Evolutionary conservation across 2,113 vertebrate species (phyloP).

Genomic region (Bubo bubo): DNA sequence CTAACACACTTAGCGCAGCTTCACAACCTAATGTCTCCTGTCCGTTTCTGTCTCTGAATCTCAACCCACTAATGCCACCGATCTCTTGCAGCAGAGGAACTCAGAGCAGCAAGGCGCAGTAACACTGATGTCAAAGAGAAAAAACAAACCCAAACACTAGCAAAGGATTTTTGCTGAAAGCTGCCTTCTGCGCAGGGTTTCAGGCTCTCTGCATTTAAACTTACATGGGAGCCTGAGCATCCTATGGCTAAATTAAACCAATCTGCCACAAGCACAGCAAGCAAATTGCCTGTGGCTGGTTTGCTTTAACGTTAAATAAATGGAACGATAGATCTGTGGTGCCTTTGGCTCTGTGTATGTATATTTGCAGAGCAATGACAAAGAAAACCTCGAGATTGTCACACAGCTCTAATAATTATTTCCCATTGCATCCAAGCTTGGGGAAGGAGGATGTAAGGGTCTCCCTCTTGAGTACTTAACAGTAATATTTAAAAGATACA

Average conservation of each 20-base stretch:
- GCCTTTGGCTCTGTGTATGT: background rate
- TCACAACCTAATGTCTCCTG: background rate
- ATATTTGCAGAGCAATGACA: background rate
- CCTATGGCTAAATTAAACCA: background rate
- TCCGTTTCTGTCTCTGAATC: background rate
- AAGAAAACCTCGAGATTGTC: background rate
- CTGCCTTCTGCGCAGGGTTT: background rate
- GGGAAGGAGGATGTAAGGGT: background rate
- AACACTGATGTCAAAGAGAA: background rate
- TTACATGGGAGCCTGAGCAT: background rate
- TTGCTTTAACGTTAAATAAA: background rate
- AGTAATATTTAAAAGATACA: background rate
- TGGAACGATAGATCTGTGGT: background rate
- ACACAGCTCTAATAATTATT: constrained; percentile 59
- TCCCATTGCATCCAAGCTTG: background rate
- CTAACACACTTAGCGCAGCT: background rate
- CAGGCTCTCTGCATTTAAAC: background rate
- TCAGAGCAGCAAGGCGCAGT: background rate
- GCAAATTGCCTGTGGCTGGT: background rate
- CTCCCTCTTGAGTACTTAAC: background rate
- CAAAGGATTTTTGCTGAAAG: background rate
- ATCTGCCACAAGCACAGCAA: background rate
- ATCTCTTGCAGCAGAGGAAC: constrained; percentile 1
- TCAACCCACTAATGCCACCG: background rate
- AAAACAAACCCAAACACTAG: background rate